Evolutionary conservation across 2,888 invertebrate species (phyloP), one percentile per base, ranked within the genome.

Genomic region (Melitaea athalia): DNA sequence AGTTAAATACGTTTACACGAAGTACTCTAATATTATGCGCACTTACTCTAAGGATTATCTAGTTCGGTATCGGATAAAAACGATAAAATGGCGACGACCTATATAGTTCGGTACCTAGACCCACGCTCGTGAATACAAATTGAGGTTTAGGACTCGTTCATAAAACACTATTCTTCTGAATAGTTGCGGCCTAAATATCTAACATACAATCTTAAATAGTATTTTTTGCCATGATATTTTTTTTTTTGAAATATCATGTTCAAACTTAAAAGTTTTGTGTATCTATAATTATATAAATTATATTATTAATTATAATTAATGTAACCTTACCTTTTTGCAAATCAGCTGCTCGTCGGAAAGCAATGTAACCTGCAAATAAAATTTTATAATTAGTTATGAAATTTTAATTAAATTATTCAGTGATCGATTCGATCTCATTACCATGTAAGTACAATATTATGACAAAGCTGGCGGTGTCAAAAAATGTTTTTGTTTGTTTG

Each of bases 291-390:
- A 52, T 10, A 50, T 24, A 12, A 24, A 24, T 12, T 11, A 52
- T 52, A 11, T 12, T 24, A 24, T 10, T 6, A 7, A 55, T n/a
- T 33, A 8, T 55, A 47, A 60, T 71, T 49, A 68, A 47, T 14
- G 24, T 31, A 65, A 59, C 67, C 85, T 88, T 86, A 89, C 91
- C 89, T 88, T 86, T 85, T 87, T 81, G 87, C 89, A 89, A 90
- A 89, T 91, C 85, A 90, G 89, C 85, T 85, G 68, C 75, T 80
- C 77, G 79, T 81, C 81, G 82, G 83, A 83, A 84, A 80, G 87
- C 83, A 83, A 85, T 83, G 86, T 79, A 86, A 90, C 83, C 91
- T 91, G 89, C 74, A 85, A 90, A 85, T 82, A 87, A 86, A 81
- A 82, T 85, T 85, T 82, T 80, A 79, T 79, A 80, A 74, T 85